These are phyloP conservation scores for Drosophila buzzatii DNA, from an alignment of 2,888 invertebrate genomes.

Conservation along the genomic window DNA sequence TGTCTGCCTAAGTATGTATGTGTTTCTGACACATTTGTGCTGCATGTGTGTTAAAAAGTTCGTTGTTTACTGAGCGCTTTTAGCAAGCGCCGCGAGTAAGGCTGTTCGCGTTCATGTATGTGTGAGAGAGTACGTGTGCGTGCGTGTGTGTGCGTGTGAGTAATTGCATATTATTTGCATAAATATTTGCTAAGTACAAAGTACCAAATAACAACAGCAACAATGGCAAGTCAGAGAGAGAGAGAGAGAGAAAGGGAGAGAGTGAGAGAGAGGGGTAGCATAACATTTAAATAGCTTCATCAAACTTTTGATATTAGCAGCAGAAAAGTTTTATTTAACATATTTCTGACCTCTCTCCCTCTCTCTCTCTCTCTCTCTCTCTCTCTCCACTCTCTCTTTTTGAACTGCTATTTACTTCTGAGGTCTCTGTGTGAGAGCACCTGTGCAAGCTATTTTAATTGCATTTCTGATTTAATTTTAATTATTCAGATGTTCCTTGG, in stretches of 20 bases:
- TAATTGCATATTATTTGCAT: slow-evolving; percentile 78
- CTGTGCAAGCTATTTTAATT: slow-evolving; percentile 13
- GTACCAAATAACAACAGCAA: slow-evolving; percentile 39
- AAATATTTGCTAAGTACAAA: slow-evolving; percentile 63
- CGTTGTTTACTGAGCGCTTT: slow-evolving; percentile 65
- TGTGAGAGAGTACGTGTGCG: slow-evolving; percentile 35
- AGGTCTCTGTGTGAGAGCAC: slow-evolving; percentile 11
- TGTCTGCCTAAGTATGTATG: slow-evolving; percentile 11
- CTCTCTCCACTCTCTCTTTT: not conserved
- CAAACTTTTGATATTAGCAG: slow-evolving; percentile 57
- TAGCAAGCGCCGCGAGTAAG: slow-evolving; percentile 44
- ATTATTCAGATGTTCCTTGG: slow-evolving; percentile 2
- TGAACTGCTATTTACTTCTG: not conserved
- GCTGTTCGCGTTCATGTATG: not conserved
- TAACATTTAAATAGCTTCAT: slow-evolving; percentile 51
- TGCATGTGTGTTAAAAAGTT: slow-evolving; percentile 64
- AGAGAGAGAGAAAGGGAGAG: not conserved
- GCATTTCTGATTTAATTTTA: slow-evolving; percentile 4
- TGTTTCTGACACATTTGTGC: slow-evolving; percentile 52
- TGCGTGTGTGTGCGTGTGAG: slow-evolving; percentile 42
- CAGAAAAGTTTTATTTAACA: slow-evolving; percentile 36
- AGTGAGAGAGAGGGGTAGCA: slow-evolving; percentile 8
- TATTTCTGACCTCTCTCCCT: slow-evolving; percentile 20
- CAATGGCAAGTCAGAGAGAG: slow-evolving; percentile 3
- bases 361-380: not conserved